A percentile compares a stretch with the other conserved stretches of the same genome.
phyloP scores from a whole-genome alignment of 2,113 vertebrate species.

The Pithys albifrons region DNA sequence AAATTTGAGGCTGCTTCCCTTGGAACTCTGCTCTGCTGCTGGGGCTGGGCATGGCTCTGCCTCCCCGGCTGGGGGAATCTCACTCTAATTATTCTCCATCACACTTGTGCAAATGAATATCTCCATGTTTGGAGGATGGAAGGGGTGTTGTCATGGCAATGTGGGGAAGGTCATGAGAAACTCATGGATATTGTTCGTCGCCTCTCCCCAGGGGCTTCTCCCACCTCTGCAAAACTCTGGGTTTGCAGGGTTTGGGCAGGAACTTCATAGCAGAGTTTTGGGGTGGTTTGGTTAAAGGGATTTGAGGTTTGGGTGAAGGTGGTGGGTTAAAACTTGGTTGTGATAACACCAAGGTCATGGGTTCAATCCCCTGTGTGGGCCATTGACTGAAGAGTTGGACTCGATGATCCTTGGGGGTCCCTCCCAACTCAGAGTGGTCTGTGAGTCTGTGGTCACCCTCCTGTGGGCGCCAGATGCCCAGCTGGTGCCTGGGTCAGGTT shows the following conservation, averaged over 20 bases:
- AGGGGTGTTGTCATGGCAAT: constrained; percentile 62
- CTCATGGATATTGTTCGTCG: background rate
- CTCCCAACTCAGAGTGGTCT: too few relatives aligned
- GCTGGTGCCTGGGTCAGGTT: fast-evolving
- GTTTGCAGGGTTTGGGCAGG: background rate
- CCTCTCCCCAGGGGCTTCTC: constrained; percentile 14
- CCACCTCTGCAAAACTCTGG: background rate
- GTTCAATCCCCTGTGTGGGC: too few relatives aligned
- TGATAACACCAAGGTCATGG: too few relatives aligned
- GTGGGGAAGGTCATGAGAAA: constrained; percentile 51
- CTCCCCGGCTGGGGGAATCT: constrained; percentile 28
- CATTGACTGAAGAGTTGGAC: too few relatives aligned
- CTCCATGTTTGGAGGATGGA: constrained; percentile 36
- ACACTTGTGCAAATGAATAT: constrained; percentile 48
- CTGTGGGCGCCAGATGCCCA: fast-evolving
- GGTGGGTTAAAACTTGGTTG: too few relatives aligned
- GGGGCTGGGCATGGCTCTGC: background rate
- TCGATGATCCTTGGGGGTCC: fast-evolving
- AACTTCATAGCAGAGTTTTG: background rate
- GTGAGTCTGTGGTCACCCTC: too few relatives aligned
- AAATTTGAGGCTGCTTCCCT: constrained; percentile 44
- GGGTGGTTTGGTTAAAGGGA: background rate
- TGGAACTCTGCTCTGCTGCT: background rate
- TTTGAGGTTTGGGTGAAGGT: background rate
- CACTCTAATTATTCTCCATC: constrained; percentile 58